Evolutionary conservation across 1,140 invertebrate species (phyloP), one percentile per base, ranked within the genome.

Genomic region (Heliconius congener): DNA sequence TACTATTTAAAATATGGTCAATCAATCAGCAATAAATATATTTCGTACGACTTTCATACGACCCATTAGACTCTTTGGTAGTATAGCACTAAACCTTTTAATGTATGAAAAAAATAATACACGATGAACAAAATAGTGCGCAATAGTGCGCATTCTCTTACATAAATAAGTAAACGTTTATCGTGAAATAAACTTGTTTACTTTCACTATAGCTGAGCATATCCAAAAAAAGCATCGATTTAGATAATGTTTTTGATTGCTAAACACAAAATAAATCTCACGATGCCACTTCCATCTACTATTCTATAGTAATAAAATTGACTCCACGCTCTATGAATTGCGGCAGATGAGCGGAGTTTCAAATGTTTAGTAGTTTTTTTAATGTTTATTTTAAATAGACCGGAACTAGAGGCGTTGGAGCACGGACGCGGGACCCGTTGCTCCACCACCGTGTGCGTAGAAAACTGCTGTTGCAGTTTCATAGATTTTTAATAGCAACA

Each of bases 351-450:
- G 84, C 83, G 84, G 88, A 87, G 88, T 87, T 87, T 87, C 84
- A 87, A 88, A 86, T 39, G 37, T 39, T 39, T 39, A 52, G 5
- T 19, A 71, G 18, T 8, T n/a, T 91, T 91, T 90, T 90, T 84
- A 79, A 3, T 34, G 76, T 57, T 18, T 57, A 72, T 70, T 73
- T 81, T 86, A 91, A 91, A 92, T 92, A 92, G 91, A 92, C 90
- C 90, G 91, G 85, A 90, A 90, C 88, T 76, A 75, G 80, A 85
- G 77, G 85, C 86, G 86, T 77, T 88, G 84, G 80, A 85, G 88
- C 86, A 84, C 84, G 87, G 85, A 86, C 84, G 85, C 82, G 84
- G 74, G 84, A 18, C 76, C 84, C 83, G 81, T 85, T 85, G 82
- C 34, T 52, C 60, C 50, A 42, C 81, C 55, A 73, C 4, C 13